Evolutionary conservation across 2,113 vertebrate genomes (phyloP), one percentile per base, ranked within the genome.

Genomic region (Nothobranchius kuhntae): DNA sequence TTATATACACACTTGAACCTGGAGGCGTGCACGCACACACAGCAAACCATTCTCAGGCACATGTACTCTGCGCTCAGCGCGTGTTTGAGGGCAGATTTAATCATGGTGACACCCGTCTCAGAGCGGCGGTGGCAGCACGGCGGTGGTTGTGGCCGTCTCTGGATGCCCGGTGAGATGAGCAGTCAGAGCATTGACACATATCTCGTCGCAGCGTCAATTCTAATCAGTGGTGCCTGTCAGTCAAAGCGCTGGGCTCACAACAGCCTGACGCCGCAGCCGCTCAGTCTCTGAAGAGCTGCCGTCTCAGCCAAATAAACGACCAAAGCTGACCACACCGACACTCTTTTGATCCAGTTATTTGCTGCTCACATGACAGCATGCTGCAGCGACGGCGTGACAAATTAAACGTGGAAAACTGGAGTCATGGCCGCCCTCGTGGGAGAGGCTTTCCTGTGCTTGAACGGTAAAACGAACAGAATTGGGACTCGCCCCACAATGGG

Each of bases 201-300:
- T 89, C 90, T 88, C 90, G 86, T 83, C 80, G 80, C 81, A 72
- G 74, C 68, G 89, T 93, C 92, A 92, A 87, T 93, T 93, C 89
- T 84, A 88, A 93, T 94, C 91, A 91, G 86, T 71, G 44, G 84
- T 50, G 69, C 63, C 81, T 86, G 89, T 92, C 89, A 89, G 79
- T 91, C 89, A 78, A 65, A 13, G 11, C 13, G 36, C 75, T 2
- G 56, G 15, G 21, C 85, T 78, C 78, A 64, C 71, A 55, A 68
- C 68, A 14, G 79, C 67, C 80, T 5, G 73, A 77, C 70, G 80
- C 83, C 80, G 6, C 64, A 30, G 62, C 76, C 67, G 44, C 81
- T 65, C 55, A 48, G 61, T 71, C 72, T 14, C 69, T 53, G 73
- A 68, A 40, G 77, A 83, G 78, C 78, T 83, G 84, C 72, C 64